Evolutionary conservation across 30 jellyfish, hydroid and myxozoan species (phyloP).

Genomic region (Aurelia sp.): DNA sequence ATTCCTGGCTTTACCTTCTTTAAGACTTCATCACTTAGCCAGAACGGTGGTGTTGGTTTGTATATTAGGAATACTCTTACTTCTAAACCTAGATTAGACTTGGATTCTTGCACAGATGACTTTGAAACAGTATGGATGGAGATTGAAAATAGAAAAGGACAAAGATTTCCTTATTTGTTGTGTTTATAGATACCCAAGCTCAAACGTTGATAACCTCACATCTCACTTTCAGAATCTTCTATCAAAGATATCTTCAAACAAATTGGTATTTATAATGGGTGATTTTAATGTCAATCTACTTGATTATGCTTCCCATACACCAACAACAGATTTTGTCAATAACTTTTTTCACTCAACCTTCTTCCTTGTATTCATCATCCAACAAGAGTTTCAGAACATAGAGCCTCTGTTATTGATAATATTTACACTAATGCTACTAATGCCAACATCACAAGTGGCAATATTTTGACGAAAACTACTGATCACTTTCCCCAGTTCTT

Average conservation of each 20-base stretch:
- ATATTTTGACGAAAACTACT: too few species aligned
- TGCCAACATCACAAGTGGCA: not conserved
- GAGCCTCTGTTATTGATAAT: conserved; percentile 43
- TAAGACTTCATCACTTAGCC: conserved; percentile 22
- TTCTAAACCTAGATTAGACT: conserved; percentile 38
- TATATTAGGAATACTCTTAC: conserved; percentile 24
- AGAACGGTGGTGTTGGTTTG: conserved; percentile 60
- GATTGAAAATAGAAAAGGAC: not conserved
- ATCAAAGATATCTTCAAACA: conserved; percentile 13
- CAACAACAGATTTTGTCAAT: conserved; percentile 33
- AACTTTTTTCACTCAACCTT: conserved; percentile 7
- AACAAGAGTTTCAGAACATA: conserved; percentile 22
- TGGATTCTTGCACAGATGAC: conserved; percentile 14
- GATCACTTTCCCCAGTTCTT: too few species aligned
- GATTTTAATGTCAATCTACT: conserved; percentile 17
- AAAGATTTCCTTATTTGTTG: conserved; percentile 13
- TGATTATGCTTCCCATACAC: conserved; percentile 50
- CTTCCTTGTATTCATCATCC: conserved; percentile 55
- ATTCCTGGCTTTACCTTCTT: not conserved
- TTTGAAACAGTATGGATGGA: not conserved
- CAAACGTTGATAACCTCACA: conserved; percentile 33
- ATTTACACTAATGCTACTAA: conserved; percentile 34
- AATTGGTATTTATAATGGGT: too few species aligned
- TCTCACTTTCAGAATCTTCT: conserved; percentile 19
- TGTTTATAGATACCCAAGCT: conserved; percentile 39